A percentile compares a stretch with the other conserved stretches of the same genome.
Evolutionary conservation across 64 coral and sea anemone genomes (phyloP).

Genomic region (Stichodactyla helianthus): DNA sequence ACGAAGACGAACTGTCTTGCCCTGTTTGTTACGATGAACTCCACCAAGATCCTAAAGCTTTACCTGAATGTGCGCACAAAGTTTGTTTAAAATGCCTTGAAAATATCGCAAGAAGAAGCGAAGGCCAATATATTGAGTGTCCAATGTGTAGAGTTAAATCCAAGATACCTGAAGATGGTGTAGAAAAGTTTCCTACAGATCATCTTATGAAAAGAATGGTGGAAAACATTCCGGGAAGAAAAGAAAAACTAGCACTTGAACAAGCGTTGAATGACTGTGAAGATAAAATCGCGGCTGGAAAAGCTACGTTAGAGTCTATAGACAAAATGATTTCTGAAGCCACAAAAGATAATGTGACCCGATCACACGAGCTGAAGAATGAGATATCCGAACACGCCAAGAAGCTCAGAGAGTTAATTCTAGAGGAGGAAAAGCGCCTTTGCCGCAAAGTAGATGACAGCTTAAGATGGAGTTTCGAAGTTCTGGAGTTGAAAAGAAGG

Average conservation of each 20-base stretch:
- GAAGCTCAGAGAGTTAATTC: background rate
- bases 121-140: background rate
- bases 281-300: background rate
- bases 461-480: background rate
- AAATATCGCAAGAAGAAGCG: background rate
- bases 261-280: background rate
- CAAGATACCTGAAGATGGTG: background rate
- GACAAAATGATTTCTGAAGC: background rate
- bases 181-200: background rate
- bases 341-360: background rate
- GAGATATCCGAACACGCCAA: background rate
- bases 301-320: background rate
- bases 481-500: background rate
- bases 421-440: background rate
- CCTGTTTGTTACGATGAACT: conserved; percentile 8
- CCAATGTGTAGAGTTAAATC: background rate
- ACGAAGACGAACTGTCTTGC: background rate
- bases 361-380: background rate
- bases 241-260: background rate
- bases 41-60: background rate
- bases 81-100: background rate
- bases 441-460: background rate
- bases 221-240: background rate
- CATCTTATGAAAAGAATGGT: background rate
- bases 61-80: background rate